These are phyloP conservation scores for Sclerodermus sp. DNA, from an alignment of 2,888 invertebrate species.

Conservation along the genomic window DNA sequence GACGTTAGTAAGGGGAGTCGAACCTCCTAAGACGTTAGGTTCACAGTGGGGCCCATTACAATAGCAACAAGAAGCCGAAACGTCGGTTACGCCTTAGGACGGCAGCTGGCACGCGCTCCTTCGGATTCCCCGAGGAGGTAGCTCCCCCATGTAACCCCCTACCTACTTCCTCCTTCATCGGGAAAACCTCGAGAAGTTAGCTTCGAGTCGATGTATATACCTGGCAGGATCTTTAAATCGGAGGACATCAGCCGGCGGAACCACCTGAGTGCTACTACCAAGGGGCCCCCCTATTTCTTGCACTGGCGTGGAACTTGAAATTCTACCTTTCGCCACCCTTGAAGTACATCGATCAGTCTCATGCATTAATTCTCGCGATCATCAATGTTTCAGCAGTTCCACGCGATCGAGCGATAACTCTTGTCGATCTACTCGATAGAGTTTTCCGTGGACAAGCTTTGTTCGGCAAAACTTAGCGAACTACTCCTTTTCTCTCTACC, in stretches of 20 bases:
- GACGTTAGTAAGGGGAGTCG: neutral
- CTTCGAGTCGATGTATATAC: slow-evolving; percentile 37
- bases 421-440: too few species aligned
- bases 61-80: slow-evolving; percentile 54
- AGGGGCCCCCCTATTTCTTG: slow-evolving; percentile 47
- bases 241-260: slow-evolving; percentile 42
- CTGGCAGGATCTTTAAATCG: slow-evolving; percentile 53
- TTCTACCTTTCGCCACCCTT: neutral
- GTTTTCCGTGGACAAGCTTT: too few species aligned
- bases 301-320: slow-evolving; percentile 26
- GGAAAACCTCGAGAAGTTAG: slow-evolving; percentile 39
- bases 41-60: slow-evolving; percentile 36
- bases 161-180: slow-evolving; percentile 20
- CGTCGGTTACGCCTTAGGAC: slow-evolving; percentile 56
- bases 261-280: slow-evolving; percentile 49
- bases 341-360: neutral
- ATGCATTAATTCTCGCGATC: neutral
- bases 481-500: too few species aligned
- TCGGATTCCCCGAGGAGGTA: slow-evolving; percentile 34
- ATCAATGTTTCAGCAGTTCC: too few species aligned
- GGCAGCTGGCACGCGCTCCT: slow-evolving; percentile 57
- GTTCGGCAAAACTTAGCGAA: too few species aligned
- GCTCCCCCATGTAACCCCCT: slow-evolving; percentile 18
- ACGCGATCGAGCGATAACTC: too few species aligned
- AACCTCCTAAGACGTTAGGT: slow-evolving; percentile 45